Evolutionary conservation across 2,113 vertebrate species (phyloP).

Genomic region (Balaenoptera acutorostrata): DNA sequence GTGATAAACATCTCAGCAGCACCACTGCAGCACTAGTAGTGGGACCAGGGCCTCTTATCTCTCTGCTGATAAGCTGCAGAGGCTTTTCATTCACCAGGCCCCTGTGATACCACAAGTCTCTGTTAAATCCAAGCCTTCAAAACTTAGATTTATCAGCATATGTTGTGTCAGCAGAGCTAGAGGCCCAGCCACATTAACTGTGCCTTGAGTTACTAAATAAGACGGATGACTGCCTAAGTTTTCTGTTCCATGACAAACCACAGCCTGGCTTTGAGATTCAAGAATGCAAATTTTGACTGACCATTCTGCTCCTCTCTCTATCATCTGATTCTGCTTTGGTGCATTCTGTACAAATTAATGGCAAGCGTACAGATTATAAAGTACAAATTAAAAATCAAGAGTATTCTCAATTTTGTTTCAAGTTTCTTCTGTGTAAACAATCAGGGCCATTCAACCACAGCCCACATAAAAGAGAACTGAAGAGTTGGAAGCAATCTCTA

Average conservation of each 20-base stretch:
- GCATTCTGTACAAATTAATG: background rate
- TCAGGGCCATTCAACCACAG: background rate
- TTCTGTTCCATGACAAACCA: background rate
- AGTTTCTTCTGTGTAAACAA: slow-evolving; percentile 11
- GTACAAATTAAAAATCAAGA: slow-evolving; percentile 26
- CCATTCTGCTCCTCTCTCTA: background rate
- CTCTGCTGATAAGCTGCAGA: slow-evolving; percentile 55
- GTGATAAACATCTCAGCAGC: slow-evolving; percentile 63
- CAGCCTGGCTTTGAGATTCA: background rate
- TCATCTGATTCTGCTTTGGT: slow-evolving; percentile 64
- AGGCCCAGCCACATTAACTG: background rate
- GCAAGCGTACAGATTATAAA: background rate
- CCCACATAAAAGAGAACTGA: background rate
- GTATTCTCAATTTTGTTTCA: background rate
- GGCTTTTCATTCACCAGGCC: slow-evolving; percentile 34
- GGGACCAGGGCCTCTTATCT: slow-evolving; percentile 66
- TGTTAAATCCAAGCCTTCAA: background rate
- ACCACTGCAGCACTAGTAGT: background rate
- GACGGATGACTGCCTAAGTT: background rate
- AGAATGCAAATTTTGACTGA: background rate
- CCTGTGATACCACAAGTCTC: slow-evolving; percentile 5
- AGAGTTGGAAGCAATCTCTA: background rate
- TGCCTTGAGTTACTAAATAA: background rate
- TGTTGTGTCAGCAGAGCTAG: slow-evolving; percentile 45
- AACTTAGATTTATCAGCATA: slow-evolving; percentile 11